Evolutionary conservation across 2,113 vertebrate genomes (phyloP).

Genomic region (Centrocercus urophasianus): DNA sequence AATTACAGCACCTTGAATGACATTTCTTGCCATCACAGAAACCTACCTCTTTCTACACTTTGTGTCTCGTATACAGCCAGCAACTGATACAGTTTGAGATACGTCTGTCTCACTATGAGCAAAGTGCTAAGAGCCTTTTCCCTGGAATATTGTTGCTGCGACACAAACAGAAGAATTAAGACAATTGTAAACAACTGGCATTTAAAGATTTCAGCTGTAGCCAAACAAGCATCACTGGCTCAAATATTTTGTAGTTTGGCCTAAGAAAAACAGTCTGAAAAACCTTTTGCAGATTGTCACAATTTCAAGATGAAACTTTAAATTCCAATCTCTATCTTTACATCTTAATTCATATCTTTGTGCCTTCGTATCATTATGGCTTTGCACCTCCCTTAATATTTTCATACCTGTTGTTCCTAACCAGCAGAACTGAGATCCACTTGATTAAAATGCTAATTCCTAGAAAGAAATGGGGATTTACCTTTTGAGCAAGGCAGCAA

Average conservation of each 20-base stretch:
- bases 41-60: neutral
- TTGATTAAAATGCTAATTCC: neutral
- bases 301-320: neutral
- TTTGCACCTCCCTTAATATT: neutral
- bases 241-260: neutral
- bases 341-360: neutral
- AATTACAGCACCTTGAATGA: neutral
- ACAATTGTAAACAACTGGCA: neutral
- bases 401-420: neutral
- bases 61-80: accelerated
- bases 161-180: neutral
- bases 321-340: neutral
- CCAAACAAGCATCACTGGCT: neutral
- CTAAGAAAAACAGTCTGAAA: neutral
- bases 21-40: neutral
- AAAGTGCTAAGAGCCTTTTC: neutral
- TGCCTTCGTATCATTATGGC: neutral
- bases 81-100: neutral
- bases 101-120: neutral
- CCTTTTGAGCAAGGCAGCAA: neutral
- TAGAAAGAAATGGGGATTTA: neutral
- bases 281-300: neutral
- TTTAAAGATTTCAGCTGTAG: neutral
- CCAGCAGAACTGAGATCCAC: neutral
- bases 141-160: neutral